Conservation (phyloP, 1,140 invertebrate species). For the Drosophila auraria region DNA sequence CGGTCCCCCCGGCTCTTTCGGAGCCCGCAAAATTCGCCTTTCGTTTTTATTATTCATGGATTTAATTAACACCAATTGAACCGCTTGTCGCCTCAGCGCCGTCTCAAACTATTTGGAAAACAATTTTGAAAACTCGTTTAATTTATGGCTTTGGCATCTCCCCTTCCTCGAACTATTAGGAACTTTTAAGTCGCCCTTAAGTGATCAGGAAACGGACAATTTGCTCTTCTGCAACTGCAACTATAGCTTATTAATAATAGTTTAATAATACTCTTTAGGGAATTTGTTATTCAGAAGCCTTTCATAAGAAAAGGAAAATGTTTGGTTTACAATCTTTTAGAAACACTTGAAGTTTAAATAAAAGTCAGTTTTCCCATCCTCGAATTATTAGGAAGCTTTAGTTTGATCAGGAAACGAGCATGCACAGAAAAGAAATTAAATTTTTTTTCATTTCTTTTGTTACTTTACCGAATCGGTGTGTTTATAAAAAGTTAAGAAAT, state of each 20-base stretch:
- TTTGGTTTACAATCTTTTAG: too few species aligned
- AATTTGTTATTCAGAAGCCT: too few species aligned
- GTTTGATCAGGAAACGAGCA: too few species aligned
- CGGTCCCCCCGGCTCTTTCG: constrained; percentile 13
- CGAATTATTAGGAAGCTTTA: too few species aligned
- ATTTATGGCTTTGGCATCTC: constrained; percentile 62
- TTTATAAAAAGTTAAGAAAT: neutral
- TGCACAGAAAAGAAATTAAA: too few species aligned
- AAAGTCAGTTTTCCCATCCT: too few species aligned
- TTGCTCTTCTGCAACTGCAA: neutral
- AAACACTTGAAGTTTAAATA: too few species aligned
- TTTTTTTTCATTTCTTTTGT: too few species aligned
- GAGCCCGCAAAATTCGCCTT: constrained; percentile 62
- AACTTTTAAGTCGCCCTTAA: constrained; percentile 73
- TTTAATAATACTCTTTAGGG: too few species aligned
- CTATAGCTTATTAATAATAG: too few species aligned
- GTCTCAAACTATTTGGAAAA: constrained; percentile 67
- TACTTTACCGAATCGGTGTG: neutral
- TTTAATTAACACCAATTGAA: constrained; percentile 85
- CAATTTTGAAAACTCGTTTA: constrained; percentile 61
- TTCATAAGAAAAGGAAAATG: too few species aligned
- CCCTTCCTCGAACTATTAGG: constrained; percentile 28
- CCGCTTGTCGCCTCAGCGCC: constrained; percentile 75
- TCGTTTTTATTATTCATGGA: constrained; percentile 82
- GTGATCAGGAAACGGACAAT: constrained; percentile 48